Evolutionary conservation across 2,888 invertebrate genomes (phyloP), one percentile per base, ranked within the genome.

Genomic region (Drosophila cognata): DNA sequence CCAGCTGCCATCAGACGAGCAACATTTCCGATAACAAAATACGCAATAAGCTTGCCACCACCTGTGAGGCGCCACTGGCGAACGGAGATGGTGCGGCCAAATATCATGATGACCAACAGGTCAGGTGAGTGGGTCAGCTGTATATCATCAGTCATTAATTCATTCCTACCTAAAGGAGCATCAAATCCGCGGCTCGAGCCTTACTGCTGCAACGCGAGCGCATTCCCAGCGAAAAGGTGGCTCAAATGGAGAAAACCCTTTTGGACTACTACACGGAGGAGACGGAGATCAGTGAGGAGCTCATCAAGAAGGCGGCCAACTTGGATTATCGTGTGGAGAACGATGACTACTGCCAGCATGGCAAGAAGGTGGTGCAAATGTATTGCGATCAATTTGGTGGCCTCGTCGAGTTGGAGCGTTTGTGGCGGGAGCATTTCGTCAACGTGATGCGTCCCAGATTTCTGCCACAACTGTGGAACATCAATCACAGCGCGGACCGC

Each of bases 381-480:
- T 96, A 94, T 88, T 92, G 92, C 53, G 90, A 91, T 6, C 91
- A 93, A 25, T 74, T 91, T 60, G 94, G 94, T 2, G 96, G 96
- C 0, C 93, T 97, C 21, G 93, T 96, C 4, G 94, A 94, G 53
- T 94, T 97, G 60, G 97, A 97, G 91, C 94, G 94, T 82, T 83
- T 95, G 70, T 97, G 97, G 97, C 93, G 97, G 13, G 94, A 95
- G 81, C 96, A 97, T 91, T 97, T 97, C 92, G 88, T 97, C 3
- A 91, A 93, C 0, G 94, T 94, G 2, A 97, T 97, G 97, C 91
- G 94, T 59, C 97, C 97, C 0, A 93, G 94, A 74, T 94, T 94
- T 92, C 93, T 97, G 92, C 97, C 97, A 0, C 92, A 94, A 2
- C 93, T 96, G 59, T 97, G 97, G 97, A 97, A 97, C 33, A 93